Evolutionary conservation across 2,113 vertebrate species (phyloP).

Genomic region (Lepus europaeus): DNA sequence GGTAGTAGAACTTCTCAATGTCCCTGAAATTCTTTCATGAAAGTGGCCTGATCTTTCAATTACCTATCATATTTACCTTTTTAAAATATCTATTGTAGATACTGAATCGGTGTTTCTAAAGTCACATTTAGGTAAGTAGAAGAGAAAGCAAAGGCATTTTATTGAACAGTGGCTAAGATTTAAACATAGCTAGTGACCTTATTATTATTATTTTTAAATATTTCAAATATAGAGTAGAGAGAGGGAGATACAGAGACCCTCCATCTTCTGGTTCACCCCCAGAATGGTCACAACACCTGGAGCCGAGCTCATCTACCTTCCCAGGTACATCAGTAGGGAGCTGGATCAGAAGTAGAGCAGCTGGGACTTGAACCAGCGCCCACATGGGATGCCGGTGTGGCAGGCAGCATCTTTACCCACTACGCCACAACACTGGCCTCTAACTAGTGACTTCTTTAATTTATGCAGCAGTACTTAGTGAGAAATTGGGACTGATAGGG

Average conservation of each 20-base stretch:
- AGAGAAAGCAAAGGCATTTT: neutral
- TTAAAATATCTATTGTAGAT: constrained; percentile 4
- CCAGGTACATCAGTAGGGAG: too few species aligned
- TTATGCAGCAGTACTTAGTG: neutral
- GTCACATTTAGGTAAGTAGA: neutral
- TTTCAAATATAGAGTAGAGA: too few species aligned
- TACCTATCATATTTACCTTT: neutral
- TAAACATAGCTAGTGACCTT: neutral
- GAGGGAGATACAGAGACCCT: too few species aligned
- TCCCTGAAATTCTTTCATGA: neutral
- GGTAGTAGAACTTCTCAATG: neutral
- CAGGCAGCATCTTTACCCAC: too few species aligned
- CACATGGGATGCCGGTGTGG: too few species aligned
- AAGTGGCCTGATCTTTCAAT: neutral
- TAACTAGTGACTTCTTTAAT: neutral
- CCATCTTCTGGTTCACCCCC: too few species aligned
- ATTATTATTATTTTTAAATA: too few species aligned
- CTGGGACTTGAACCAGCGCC: too few species aligned
- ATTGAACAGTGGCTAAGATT: neutral
- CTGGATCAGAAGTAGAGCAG: too few species aligned
- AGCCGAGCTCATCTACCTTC: too few species aligned
- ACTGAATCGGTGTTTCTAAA: constrained; percentile 10
- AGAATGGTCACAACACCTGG: too few species aligned
- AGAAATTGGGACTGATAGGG: neutral
- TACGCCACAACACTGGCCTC: too few species aligned